A percentile compares a stretch with the other conserved stretches of the same genome.
These are phyloP conservation scores for Orchesellides sinensis DNA, from an alignment of 2,888 invertebrate genomes.

Conservation along the genomic window DNA sequence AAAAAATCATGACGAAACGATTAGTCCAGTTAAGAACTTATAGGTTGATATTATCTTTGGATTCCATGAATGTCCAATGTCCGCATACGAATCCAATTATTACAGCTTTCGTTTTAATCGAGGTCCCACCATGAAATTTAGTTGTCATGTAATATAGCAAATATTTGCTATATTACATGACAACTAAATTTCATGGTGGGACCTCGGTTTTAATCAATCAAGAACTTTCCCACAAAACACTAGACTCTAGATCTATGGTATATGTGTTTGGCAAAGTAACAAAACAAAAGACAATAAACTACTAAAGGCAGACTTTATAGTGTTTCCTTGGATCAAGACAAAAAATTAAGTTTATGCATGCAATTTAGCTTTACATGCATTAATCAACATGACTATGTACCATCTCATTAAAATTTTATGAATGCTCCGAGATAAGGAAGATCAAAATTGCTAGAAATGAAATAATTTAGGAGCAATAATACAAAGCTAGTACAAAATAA, in stretches of 20 bases:
- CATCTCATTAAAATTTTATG: conserved; percentile 29
- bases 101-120: no score
- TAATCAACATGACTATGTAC: conserved; percentile 7
- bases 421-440: conserved; percentile 27
- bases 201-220: neutral
- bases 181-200: no score
- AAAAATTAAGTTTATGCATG: neutral
- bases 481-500: neutral
- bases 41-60: no score
- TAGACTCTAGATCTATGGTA: neutral
- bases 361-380: conserved; percentile 8
- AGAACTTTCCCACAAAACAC: neutral
- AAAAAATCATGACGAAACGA: no score
- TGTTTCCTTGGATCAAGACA: neutral
- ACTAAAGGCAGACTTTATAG: neutral
- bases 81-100: no score
- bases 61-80: no score
- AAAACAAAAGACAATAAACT: neutral
- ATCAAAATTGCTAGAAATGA: neutral
- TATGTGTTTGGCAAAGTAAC: neutral
- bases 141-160: no score
- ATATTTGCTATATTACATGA: no score
- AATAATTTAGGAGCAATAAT: conserved; percentile 7
- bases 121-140: neutral
- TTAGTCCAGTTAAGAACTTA: no score